Conservation (phyloP, 2,888 invertebrate genomes). For the Trachelus troglodyta region DNA sequence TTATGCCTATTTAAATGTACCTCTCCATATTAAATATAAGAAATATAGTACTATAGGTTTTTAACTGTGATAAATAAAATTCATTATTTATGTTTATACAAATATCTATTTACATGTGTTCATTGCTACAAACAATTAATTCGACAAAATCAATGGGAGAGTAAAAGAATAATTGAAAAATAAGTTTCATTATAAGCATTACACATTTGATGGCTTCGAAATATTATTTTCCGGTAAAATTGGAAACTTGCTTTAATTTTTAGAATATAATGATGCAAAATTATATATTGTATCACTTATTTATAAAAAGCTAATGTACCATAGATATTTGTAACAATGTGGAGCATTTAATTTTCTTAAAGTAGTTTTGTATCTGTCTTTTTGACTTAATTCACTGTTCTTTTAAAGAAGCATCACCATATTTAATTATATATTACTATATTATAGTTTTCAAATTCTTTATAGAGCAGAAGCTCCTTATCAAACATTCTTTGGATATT, state of each 20-base stretch:
- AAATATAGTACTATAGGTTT: neutral
- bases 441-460: constrained; percentile 1
- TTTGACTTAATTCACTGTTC: neutral
- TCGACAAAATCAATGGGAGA: neutral
- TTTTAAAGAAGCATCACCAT: neutral
- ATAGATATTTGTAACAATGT: neutral
- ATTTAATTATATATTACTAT: neutral
- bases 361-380: neutral
- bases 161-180: neutral
- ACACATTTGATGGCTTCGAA: neutral
- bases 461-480: neutral
- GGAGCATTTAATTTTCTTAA: neutral
- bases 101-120: neutral
- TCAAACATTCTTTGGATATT: neutral
- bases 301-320: neutral
- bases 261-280: neutral
- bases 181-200: neutral
- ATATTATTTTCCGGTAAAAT: neutral
- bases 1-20: neutral
- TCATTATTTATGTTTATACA: neutral
- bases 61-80: neutral
- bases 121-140: neutral
- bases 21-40: neutral
- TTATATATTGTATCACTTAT: neutral
- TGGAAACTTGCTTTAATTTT: neutral